Base-by-base conservation (phyloP, 2,888 invertebrate genomes). In the Ctenicera cuprea region DNA sequence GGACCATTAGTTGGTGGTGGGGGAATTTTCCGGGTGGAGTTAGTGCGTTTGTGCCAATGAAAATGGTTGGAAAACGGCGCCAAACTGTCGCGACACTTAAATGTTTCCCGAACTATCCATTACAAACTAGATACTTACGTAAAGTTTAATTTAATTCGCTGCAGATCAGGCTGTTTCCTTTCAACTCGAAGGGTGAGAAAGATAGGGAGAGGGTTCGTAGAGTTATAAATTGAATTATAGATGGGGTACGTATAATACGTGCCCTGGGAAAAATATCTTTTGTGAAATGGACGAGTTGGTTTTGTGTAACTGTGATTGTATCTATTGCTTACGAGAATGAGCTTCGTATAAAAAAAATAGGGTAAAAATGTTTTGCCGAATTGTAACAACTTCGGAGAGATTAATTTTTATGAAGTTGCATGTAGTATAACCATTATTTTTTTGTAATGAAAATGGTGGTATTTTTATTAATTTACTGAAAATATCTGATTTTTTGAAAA, bases 61-160 rank as follows among this genome's bases (percentile, higher is more conserved):
- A 72, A 77, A 75, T 64, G 62, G 50, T 69, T 57, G 75, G 71
- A 79, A 77, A 79, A 77, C 82, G 86, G 86, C 86, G 87, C 85
- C 87, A 84, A 85, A 84, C 78, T 83, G 87, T 84, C 87, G 86
- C 85, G 85, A 82, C 85, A 80, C 83, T 86, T 84, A 83, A 86
- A 86, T 82, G 84, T 85, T 82, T 80, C 78, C 79, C 80, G 77
- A 82, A 83, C 79, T 79, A 83, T 82, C 80, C 81, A 84, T 84
- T 83, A 83, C 82, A 80, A 81, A 81, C 79, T 80, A 74, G 79
- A 80, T 78, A 80, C 78, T 77, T 79, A 79, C 78, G 79, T 80
- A 82, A 81, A 77, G 77, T 77, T 80, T 83, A 83, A 84, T 83
- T 83, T 81, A 83, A 83, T 83, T 83, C 82, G 80, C 75, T 54